These are phyloP conservation scores for Drosophila stalkeri DNA, from an alignment of 2,888 invertebrate species.

Conservation along the genomic window DNA sequence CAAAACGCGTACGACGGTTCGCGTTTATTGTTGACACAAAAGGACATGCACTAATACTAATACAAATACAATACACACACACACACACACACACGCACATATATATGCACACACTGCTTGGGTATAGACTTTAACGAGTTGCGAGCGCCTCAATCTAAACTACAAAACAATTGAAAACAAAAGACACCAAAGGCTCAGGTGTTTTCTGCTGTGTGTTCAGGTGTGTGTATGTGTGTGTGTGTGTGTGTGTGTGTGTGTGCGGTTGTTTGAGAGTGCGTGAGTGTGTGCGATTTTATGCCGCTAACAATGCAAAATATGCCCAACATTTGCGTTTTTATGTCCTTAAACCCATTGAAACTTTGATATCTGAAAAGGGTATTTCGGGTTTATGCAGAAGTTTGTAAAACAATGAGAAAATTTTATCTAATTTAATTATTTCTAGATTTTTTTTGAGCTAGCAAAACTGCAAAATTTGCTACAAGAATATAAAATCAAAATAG, in stretches of 20 bases:
- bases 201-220: constrained; percentile 28
- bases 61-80: constrained; percentile 18
- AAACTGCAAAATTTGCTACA: too few species aligned
- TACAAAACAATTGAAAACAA: constrained; percentile 78
- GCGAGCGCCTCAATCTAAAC: constrained; percentile 75
- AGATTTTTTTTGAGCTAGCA: too few species aligned
- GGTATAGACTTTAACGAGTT: constrained; percentile 70
- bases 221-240: constrained; percentile 6
- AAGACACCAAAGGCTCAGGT: constrained; percentile 57
- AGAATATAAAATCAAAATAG: too few species aligned
- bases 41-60: constrained; percentile 48
- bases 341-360: constrained; percentile 7
- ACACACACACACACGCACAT: constrained; percentile 17
- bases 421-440: too few species aligned
- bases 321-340: constrained; percentile 64
- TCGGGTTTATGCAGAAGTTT: background rate
- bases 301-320: constrained; percentile 77
- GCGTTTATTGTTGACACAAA: constrained; percentile 65
- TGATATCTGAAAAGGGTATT: background rate
- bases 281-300: constrained; percentile 65
- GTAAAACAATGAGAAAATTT: background rate
- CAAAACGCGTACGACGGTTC: constrained; percentile 73
- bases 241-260: constrained; percentile 33
- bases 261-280: constrained; percentile 25
- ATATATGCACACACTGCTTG: constrained; percentile 21